Conservation (phyloP, 2,113 vertebrate genomes). For the Equus quagga region DNA sequence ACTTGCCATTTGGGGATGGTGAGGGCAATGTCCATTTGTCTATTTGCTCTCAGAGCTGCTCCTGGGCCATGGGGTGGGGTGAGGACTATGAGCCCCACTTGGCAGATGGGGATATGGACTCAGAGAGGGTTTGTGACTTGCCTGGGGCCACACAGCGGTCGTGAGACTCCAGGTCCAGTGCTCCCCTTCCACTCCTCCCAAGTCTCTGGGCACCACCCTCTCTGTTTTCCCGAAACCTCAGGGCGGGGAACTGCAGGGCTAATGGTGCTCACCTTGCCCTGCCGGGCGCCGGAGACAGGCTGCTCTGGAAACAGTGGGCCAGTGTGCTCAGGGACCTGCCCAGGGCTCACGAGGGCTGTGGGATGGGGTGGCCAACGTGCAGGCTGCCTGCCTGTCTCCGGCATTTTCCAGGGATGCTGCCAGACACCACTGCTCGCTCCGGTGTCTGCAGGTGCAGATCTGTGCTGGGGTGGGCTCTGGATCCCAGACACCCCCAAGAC, state of each 20-base stretch:
- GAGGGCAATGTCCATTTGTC: fast-evolving
- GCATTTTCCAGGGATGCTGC: neutral
- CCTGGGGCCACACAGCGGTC: neutral
- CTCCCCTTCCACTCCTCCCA: neutral
- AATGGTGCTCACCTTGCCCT: neutral
- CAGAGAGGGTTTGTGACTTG: neutral
- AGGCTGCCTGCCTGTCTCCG: no score
- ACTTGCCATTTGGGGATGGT: fast-evolving
- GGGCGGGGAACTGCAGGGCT: neutral
- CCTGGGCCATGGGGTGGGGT: fast-evolving
- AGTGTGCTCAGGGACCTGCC: fast-evolving
- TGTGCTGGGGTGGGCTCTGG: neutral
- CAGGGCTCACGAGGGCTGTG: neutral
- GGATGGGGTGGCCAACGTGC: fast-evolving
- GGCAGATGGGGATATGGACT: neutral
- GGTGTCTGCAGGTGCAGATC: neutral
- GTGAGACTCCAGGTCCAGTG: no score
- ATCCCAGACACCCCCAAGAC: neutral
- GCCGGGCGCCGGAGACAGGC: fast-evolving
- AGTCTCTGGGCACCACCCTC: fast-evolving
- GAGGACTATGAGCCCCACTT: fast-evolving
- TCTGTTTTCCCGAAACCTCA: neutral
- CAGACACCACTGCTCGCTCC: fast-evolving
- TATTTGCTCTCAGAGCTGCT: neutral
- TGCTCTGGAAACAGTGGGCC: neutral